These are phyloP conservation scores for Squalus acanthias DNA, from an alignment of 2,797 vertebrate genomes.

Conservation along the genomic window DNA sequence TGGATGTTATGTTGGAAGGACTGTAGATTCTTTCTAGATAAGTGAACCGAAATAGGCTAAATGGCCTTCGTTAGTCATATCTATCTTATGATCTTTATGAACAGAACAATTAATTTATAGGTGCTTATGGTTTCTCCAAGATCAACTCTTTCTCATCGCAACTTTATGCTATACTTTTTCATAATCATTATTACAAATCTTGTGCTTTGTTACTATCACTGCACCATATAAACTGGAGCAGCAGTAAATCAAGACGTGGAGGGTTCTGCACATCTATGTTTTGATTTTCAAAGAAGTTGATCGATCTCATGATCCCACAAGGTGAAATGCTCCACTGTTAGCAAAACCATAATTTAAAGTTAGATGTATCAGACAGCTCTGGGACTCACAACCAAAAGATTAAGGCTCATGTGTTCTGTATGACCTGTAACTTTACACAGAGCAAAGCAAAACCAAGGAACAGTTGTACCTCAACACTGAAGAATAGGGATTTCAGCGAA, in stretches of 20 bases:
- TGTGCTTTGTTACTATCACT: not conserved
- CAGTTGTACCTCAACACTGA: not conserved
- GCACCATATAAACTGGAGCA: not conserved
- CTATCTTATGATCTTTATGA: not conserved
- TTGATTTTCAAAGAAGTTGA: constrained; percentile 6
- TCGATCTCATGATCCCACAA: not conserved
- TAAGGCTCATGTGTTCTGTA: not conserved
- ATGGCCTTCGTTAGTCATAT: not conserved
- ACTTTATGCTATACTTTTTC: not conserved
- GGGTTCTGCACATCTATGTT: not conserved
- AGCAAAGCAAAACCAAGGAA: not conserved
- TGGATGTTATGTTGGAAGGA: not conserved
- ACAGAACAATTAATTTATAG: not conserved
- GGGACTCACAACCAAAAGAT: not conserved
- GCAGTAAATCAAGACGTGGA: not conserved
- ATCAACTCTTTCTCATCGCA: not conserved
- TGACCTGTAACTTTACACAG: no score
- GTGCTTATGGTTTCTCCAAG: not conserved
- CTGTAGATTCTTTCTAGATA: not conserved
- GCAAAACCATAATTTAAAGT: not conserved
- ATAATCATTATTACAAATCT: not conserved
- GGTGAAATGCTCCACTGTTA: no score
- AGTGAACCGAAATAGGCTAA: not conserved
- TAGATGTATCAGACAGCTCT: not conserved
- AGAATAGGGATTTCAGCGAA: not conserved